phyloP scores from a whole-genome alignment of 2,113 vertebrate genomes.

The Mormoops blainvillei region DNA sequence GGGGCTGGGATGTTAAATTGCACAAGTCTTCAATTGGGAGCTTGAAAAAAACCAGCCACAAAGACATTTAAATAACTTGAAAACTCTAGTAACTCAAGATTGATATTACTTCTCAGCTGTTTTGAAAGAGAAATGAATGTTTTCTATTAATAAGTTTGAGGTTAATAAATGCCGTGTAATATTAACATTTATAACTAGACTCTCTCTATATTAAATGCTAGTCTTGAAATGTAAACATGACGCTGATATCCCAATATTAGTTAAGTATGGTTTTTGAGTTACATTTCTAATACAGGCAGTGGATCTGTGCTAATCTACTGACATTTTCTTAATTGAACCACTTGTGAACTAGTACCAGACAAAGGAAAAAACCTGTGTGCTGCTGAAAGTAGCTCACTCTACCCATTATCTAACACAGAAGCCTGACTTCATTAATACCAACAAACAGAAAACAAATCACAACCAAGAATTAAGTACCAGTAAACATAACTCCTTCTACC shows the following conservation, averaged over 20 bases:
- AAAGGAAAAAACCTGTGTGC: background rate
- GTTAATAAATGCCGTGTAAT: background rate
- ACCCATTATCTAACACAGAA: background rate
- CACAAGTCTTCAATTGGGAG: constrained; percentile 95
- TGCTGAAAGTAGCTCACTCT: background rate
- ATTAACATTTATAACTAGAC: background rate
- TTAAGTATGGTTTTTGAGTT: background rate
- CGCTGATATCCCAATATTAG: background rate
- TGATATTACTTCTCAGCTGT: background rate
- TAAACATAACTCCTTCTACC: background rate
- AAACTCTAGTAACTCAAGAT: constrained; percentile 5
- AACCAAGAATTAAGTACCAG: background rate
- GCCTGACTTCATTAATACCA: background rate
- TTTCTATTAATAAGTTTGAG: background rate
- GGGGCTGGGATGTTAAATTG: constrained; percentile 86
- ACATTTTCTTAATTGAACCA: background rate
- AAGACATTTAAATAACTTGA: constrained; percentile 26
- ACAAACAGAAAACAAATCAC: background rate
- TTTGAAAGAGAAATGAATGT: constrained; percentile 5
- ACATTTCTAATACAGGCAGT: background rate
- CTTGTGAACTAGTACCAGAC: background rate
- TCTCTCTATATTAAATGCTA: background rate
- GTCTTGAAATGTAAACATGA: background rate
- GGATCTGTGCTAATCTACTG: background rate
- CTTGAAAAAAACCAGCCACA: constrained; percentile 75